These are phyloP conservation scores for Ptyas mucosa DNA, from an alignment of 2,113 vertebrate species.

Conservation along the genomic window DNA sequence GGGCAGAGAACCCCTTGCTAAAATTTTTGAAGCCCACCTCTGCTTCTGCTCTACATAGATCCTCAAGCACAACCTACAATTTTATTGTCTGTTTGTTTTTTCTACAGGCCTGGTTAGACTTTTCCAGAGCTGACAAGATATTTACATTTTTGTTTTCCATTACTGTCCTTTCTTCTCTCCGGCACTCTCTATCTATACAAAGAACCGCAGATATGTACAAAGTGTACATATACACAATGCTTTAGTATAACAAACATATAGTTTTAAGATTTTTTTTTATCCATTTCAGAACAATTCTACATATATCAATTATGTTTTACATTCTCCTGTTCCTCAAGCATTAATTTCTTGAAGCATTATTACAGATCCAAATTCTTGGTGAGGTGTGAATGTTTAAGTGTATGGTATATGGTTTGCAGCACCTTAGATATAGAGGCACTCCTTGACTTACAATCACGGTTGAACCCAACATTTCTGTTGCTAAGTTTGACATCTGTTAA, in stretches of 20 bases:
- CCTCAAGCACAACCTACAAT: neutral
- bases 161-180: neutral
- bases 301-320: neutral
- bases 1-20: too few relatives aligned
- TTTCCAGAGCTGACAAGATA: neutral
- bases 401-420: neutral
- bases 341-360: neutral
- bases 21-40: too few relatives aligned
- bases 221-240: neutral
- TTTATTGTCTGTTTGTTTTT: neutral
- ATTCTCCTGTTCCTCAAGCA: neutral
- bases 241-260: neutral
- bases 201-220: neutral
- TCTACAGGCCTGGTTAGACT: neutral
- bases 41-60: neutral
- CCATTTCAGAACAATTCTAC: neutral
- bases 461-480: neutral
- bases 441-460: neutral
- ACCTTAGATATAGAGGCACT: neutral
- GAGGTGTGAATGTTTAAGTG: neutral
- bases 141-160: neutral
- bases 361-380: neutral
- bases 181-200: neutral
- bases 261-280: neutral
- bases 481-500: neutral